Conservation (phyloP, 2,797 vertebrate genomes). For the Gastrophryne carolinensis region DNA sequence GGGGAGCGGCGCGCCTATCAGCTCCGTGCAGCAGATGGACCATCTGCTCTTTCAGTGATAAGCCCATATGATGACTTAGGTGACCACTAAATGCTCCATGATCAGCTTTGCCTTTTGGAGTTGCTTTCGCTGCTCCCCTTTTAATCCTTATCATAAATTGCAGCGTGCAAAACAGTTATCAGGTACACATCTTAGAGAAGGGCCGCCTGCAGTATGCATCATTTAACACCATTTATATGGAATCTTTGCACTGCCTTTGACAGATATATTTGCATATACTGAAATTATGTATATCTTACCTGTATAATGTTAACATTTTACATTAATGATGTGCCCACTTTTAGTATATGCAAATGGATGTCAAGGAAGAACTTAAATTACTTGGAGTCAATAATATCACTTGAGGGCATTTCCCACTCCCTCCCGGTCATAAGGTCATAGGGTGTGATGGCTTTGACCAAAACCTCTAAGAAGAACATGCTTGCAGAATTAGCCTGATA, state of each 20-base stretch:
- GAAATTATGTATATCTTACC: neutral
- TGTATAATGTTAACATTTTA: no score
- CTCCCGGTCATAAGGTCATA: no score
- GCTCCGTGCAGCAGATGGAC: conserved; percentile 69
- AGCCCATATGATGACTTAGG: conserved; percentile 54
- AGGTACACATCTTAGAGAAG: neutral
- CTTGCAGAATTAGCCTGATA: no score
- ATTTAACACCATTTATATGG: neutral
- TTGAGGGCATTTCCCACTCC: no score
- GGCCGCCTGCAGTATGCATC: no score
- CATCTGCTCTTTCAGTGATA: conserved; percentile 58
- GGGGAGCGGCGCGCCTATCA: conserved; percentile 55
- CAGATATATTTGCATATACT: neutral
- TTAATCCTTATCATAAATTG: neutral
- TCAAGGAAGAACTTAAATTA: no score
- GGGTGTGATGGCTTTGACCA: no score
- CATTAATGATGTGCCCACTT: no score
- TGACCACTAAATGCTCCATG: conserved; percentile 49
- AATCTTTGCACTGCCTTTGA: neutral
- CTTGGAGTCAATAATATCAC: no score
- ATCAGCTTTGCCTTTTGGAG: conserved; percentile 20
- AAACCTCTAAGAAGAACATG: no score
- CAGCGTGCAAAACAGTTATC: neutral
- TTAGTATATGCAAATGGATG: no score
- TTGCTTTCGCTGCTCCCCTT: neutral